These are phyloP conservation scores for Cryptocephalus primarius DNA, from an alignment of 2,888 invertebrate species.

Conservation along the genomic window DNA sequence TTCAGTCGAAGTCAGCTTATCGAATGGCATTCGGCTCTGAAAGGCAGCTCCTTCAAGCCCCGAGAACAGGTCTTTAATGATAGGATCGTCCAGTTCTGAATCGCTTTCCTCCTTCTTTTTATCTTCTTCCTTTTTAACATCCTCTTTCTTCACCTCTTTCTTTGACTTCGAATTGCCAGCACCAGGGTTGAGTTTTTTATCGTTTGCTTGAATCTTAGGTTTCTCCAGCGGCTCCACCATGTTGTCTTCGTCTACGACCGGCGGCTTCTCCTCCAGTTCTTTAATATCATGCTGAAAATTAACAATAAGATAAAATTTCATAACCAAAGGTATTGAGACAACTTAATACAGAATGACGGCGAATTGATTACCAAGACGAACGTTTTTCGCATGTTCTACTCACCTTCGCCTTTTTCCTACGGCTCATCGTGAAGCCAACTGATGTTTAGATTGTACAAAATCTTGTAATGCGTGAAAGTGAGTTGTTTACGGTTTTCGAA, in stretches of 20 bases:
- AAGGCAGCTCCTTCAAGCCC: slow-evolving; percentile 86
- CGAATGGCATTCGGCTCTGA: slow-evolving; percentile 87
- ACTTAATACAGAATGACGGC: too few species aligned
- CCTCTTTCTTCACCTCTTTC: slow-evolving; percentile 33
- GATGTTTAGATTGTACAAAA: too few species aligned
- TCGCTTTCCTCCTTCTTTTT: slow-evolving; percentile 51
- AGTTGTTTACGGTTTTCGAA: too few species aligned
- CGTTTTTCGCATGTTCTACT: neutral
- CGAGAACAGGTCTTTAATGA: slow-evolving; percentile 37
- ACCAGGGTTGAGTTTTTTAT: slow-evolving; percentile 44
- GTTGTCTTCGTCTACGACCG: slow-evolving; percentile 48
- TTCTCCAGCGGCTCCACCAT: slow-evolving; percentile 52
- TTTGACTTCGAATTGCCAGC: slow-evolving; percentile 38
- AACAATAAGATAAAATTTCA: too few species aligned
- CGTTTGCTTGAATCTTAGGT: slow-evolving; percentile 37
- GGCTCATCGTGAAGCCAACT: neutral
- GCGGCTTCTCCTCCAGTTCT: slow-evolving; percentile 58
- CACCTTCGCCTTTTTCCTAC: slow-evolving; percentile 1
- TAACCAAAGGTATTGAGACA: too few species aligned
- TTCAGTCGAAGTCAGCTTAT: slow-evolving; percentile 89
- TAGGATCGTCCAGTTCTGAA: slow-evolving; percentile 57
- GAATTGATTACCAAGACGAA: too few species aligned
- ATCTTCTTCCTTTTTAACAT: slow-evolving; percentile 37
- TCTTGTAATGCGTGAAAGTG: too few species aligned
- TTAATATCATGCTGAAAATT: slow-evolving; percentile 22